Percentiles rank a stretch among this genome's conserved stretches.
phyloP scores from a whole-genome alignment of 2,888 invertebrate genomes.

The Pseudococcus viburni region DNA sequence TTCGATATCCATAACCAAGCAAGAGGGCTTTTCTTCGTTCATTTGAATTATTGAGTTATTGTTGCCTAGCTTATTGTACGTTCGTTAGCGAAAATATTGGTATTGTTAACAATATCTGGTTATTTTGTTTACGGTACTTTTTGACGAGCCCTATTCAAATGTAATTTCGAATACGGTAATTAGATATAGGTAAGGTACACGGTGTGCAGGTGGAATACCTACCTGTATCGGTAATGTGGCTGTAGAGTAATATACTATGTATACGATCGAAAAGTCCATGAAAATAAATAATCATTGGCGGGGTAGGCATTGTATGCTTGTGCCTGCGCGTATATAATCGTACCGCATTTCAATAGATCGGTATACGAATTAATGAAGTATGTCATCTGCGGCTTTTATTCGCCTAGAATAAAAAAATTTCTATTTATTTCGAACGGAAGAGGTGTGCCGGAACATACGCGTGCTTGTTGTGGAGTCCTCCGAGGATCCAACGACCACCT shows the following conservation, averaged over 20 bases:
- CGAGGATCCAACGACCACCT: background rate
- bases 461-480: background rate
- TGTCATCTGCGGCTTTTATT: constrained; percentile 39
- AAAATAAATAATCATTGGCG: background rate
- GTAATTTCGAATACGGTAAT: constrained; percentile 45
- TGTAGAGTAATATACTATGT: background rate
- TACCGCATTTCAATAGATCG: background rate
- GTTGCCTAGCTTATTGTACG: constrained; percentile 33
- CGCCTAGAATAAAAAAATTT: constrained; percentile 24
- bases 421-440: constrained; percentile 1
- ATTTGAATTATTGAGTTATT: constrained; percentile 35
- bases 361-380: constrained; percentile 21
- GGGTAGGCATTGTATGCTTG: constrained; percentile 15
- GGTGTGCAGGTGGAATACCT: constrained; percentile 3
- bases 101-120: constrained; percentile 31
- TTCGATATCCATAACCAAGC: background rate
- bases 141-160: constrained; percentile 45
- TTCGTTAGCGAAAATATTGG: constrained; percentile 40
- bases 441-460: constrained; percentile 38
- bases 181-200: constrained; percentile 2
- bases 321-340: constrained; percentile 22
- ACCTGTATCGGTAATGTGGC: background rate
- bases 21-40: background rate
- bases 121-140: constrained; percentile 42
- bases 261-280: background rate